phyloP scores from a whole-genome alignment of 2,113 vertebrate species.

The Xenotilapia leptura region DNA sequence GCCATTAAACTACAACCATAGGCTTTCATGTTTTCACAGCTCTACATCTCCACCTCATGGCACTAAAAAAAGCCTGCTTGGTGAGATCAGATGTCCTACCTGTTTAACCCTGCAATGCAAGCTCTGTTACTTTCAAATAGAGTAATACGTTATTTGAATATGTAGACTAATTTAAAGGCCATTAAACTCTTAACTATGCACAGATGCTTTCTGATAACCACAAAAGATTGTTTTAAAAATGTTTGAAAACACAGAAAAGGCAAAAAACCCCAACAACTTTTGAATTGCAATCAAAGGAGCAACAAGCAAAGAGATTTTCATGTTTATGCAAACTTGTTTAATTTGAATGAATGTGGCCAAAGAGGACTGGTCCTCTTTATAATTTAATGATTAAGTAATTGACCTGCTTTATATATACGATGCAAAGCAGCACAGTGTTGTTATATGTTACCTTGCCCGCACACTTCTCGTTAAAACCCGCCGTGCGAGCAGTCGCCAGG shows the following conservation, averaged over 20 bases:
- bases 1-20: slow-evolving; percentile 12
- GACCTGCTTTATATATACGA: not conserved
- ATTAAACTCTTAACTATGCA: not conserved
- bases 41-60: not conserved
- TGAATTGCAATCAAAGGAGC: not conserved
- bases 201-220: not conserved
- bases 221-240: not conserved
- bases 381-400: not conserved
- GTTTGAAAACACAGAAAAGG: not conserved
- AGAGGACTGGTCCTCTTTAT: not conserved
- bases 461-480: not conserved
- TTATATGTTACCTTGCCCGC: not conserved
- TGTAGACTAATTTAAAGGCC: not conserved
- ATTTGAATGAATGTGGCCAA: not conserved
- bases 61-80: not conserved
- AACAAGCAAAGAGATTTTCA: not conserved
- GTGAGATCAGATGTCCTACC: not conserved
- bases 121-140: not conserved
- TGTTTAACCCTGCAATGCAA: not conserved
- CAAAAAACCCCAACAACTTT: not conserved
- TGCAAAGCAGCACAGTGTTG: not conserved
- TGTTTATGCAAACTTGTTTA: not conserved
- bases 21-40: slow-evolving; percentile 12
- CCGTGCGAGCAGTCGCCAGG: not conserved
- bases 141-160: not conserved